These are phyloP conservation scores for Alauda arvensis DNA, from an alignment of 2,797 vertebrate genomes.

Conservation along the genomic window DNA sequence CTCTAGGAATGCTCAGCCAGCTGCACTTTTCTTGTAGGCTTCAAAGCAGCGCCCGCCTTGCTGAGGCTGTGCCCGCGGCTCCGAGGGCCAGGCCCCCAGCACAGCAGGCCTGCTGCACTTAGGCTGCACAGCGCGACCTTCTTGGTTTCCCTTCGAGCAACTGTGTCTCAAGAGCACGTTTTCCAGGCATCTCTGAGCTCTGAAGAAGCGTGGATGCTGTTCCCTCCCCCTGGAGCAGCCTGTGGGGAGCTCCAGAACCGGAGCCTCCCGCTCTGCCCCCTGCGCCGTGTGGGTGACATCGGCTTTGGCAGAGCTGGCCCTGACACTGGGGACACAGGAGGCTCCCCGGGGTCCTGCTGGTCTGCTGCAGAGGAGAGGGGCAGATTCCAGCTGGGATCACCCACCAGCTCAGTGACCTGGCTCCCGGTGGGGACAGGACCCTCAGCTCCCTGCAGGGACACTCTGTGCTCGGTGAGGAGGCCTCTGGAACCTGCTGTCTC, in stretches of 20 bases:
- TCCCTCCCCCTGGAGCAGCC: background rate
- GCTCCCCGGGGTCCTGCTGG: background rate
- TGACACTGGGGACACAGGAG: background rate
- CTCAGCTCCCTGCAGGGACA: background rate
- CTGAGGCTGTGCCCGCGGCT: constrained; percentile 14
- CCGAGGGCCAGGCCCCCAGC: background rate
- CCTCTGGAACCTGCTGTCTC: constrained; percentile 40
- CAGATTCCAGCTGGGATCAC: background rate
- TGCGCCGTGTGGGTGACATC: background rate
- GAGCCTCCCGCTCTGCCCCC: background rate
- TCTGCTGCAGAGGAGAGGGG: background rate
- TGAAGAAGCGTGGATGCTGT: background rate
- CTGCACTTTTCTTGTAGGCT: constrained; percentile 68
- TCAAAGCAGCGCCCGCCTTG: constrained; percentile 17
- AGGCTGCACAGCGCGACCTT: background rate
- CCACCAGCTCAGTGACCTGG: background rate
- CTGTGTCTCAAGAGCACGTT: constrained; percentile 39
- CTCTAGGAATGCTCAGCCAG: constrained; percentile 65
- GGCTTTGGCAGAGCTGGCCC: constrained; percentile 17
- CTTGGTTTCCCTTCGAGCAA: constrained; percentile 9
- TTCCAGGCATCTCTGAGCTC: constrained; percentile 3
- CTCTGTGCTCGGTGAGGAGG: background rate
- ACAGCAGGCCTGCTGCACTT: constrained; percentile 15
- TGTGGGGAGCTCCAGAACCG: background rate
- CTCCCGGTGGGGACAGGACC: background rate